A percentile compares a stretch with the other conserved stretches of the same genome.
These are phyloP conservation scores for Trachelus stipa DNA, from an alignment of 2,888 invertebrate genomes.

Conservation along the genomic window DNA sequence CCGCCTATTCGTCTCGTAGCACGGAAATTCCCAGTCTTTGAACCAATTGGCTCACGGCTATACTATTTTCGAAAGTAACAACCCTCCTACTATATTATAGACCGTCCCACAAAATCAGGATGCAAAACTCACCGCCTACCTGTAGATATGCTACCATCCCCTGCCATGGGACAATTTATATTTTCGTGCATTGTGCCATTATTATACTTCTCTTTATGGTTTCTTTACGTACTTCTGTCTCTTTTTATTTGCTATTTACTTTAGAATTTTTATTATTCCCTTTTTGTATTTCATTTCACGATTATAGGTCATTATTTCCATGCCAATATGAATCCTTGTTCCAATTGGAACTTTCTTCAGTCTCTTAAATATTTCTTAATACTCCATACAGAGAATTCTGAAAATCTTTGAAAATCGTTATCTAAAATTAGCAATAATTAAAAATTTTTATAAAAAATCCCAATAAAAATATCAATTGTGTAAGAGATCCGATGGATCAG, in stretches of 20 bases:
- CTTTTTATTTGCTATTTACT: not conserved
- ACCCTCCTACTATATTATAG: conserved; percentile 1
- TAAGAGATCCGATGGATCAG: not conserved
- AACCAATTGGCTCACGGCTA: conserved; percentile 4
- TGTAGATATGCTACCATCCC: not conserved
- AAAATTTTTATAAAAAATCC: not conserved
- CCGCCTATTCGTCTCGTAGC: not conserved
- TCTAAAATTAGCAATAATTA: not conserved
- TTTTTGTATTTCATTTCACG: not conserved
- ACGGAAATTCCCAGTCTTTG: not conserved
- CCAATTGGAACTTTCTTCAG: not conserved
- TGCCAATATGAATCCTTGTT: not conserved
- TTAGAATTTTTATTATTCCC: not conserved
- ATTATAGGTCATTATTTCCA: not conserved
- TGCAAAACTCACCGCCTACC: not conserved
- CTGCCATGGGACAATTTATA: not conserved
- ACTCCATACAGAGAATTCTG: not conserved
- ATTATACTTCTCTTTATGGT: not conserved
- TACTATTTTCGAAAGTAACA: not conserved
- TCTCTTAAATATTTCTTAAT: not conserved
- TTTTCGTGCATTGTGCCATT: not conserved
- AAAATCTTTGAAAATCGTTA: not conserved
- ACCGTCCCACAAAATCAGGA: not conserved
- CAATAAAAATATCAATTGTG: not conserved
- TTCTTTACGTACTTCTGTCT: not conserved